Conservation (phyloP, 2,888 invertebrate genomes). For the Nemapogon koenigi region DNA sequence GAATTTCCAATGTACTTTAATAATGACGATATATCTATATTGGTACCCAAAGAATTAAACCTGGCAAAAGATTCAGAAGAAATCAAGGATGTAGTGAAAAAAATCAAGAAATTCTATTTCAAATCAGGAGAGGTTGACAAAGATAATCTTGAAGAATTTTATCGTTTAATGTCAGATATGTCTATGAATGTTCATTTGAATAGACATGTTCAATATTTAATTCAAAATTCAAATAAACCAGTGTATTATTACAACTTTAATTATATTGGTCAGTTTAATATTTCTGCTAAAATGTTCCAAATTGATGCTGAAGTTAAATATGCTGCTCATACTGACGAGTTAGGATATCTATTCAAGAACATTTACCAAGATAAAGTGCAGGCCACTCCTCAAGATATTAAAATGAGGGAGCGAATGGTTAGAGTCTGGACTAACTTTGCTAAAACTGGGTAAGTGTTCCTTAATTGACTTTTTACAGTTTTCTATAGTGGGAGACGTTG, state of each 20-base stretch:
- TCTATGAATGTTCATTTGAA: slow-evolving; percentile 33
- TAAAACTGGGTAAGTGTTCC: slow-evolving; percentile 43
- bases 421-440: slow-evolving; percentile 56
- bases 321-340: slow-evolving; percentile 42
- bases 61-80: slow-evolving; percentile 34
- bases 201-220: slow-evolving; percentile 40
- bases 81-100: slow-evolving; percentile 29
- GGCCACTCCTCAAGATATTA: slow-evolving; percentile 37
- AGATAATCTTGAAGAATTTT: slow-evolving; percentile 32
- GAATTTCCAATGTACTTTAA: slow-evolving; percentile 30
- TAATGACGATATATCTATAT: slow-evolving; percentile 33
- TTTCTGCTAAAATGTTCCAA: slow-evolving; percentile 23
- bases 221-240: slow-evolving; percentile 38
- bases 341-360: slow-evolving; percentile 45
- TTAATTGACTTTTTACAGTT: too few species aligned
- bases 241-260: slow-evolving; percentile 49
- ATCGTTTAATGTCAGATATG: slow-evolving; percentile 36
- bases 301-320: slow-evolving; percentile 25
- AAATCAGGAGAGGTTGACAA: slow-evolving; percentile 28
- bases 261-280: slow-evolving; percentile 42
- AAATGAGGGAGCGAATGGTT: slow-evolving; percentile 46
- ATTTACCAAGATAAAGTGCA: slow-evolving; percentile 33
- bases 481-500: too few species aligned
- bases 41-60: slow-evolving; percentile 37
- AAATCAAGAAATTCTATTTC: slow-evolving; percentile 38